Evolutionary conservation across 2,113 vertebrate genomes (phyloP), one percentile per base, ranked within the genome.

Genomic region (Siniperca knerii): DNA sequence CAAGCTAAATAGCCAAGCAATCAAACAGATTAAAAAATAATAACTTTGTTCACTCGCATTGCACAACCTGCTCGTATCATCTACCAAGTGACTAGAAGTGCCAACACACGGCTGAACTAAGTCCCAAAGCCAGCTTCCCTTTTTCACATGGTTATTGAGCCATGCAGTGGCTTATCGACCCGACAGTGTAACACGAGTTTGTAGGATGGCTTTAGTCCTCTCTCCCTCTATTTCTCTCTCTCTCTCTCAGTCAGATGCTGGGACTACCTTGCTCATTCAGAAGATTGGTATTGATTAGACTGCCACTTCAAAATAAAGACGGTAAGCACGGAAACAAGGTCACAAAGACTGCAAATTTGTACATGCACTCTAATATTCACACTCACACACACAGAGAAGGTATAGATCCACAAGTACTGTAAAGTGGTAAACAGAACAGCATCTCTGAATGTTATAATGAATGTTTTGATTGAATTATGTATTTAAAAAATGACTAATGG

Each of bases 121-220:
- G 83, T 78, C 78, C 69, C 82, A 76, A 82, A 84, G 74, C 87
- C 76, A 90, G 84, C 86, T 89, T 90, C 83, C 82, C 76, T 87
- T 86, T 91, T 87, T 92, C 85, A 92, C 86, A 86, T 81, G 68
- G 81, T 74, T 84, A 91, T 88, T 84, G 81, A 93, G 79, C 81
- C 90, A 77, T 88, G 82, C 80, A 67, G 87, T 29, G 54, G 71
- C 82, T 87, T 85, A 92, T 92, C 78, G 90, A 93, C 84, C 89
- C 71, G 4, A 72, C 82, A 84, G 54, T 65, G 68, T 70, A 86
- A 79, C 91, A 90, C 83, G 82, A 80, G 84, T 88, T 88, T 87
- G 75, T 66, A 58, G 77, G 78, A 84, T 76, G 68, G 71, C 65
- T 77, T 90, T 46, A 77, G 79, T 46, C 33, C 74, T 60, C 75